phyloP scores from a whole-genome alignment of 2,888 invertebrate genomes.

The Ryuthela nishihirai region DNA sequence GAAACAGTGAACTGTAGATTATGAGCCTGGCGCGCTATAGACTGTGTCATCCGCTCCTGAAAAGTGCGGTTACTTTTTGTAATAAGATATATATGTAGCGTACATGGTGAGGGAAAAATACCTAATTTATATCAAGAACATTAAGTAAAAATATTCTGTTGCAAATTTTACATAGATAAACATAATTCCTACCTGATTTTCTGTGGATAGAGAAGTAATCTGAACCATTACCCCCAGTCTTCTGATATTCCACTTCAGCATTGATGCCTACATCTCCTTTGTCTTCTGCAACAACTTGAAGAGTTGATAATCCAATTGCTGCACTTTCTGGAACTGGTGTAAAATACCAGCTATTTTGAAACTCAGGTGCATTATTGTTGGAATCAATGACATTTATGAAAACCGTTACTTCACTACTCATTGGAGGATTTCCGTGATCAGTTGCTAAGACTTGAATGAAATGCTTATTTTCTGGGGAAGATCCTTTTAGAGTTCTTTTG shows the following conservation, averaged over 20 bases:
- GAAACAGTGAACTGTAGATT: too few species aligned
- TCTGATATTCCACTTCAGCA: constrained; percentile 76
- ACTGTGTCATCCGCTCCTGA: too few species aligned
- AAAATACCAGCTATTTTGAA: constrained; percentile 77
- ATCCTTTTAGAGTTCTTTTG: constrained; percentile 59
- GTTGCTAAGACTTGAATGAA: constrained; percentile 83
- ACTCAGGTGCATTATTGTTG: constrained; percentile 85
- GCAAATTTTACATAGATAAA: too few species aligned
- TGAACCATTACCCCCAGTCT: constrained; percentile 71
- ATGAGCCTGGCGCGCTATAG: too few species aligned
- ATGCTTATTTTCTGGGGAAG: constrained; percentile 85
- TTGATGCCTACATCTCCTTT: constrained; percentile 83
- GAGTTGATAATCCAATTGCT: constrained; percentile 84
- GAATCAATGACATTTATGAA: constrained; percentile 74
- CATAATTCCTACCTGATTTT: constrained; percentile 58
- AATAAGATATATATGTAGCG: too few species aligned
- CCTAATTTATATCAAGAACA: too few species aligned
- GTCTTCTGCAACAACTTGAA: constrained; percentile 59
- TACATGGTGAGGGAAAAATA: too few species aligned
- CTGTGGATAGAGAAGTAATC: constrained; percentile 69
- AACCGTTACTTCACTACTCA: constrained; percentile 66
- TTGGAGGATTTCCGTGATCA: constrained; percentile 91
- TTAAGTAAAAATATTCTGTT: too few species aligned
- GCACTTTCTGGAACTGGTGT: constrained; percentile 88
- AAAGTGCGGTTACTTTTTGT: too few species aligned